Conservation (phyloP, 2,113 vertebrate genomes). For the Vidua chalybeata region DNA sequence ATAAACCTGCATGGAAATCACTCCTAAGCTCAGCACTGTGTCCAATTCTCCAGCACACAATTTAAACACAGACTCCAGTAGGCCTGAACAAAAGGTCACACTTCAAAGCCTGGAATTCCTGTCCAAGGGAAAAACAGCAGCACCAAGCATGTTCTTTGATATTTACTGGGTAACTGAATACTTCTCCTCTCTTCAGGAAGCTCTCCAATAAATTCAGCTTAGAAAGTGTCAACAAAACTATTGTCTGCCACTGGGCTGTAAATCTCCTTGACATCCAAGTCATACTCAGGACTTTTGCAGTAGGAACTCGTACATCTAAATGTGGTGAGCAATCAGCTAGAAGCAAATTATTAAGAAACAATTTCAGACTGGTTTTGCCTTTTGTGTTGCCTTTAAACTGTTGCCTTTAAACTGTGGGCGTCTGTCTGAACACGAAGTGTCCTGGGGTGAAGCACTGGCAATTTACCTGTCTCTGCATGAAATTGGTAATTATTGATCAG, state of each 20-base stretch:
- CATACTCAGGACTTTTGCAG: not conserved
- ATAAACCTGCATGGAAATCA: not conserved
- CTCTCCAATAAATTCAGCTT: not conserved
- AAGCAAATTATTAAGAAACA: conserved; percentile 40
- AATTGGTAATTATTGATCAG: conserved; percentile 63
- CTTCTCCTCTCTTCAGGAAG: not conserved
- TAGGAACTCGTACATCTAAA: not conserved
- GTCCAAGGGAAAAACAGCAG: not conserved
- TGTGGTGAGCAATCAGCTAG: conserved; percentile 4
- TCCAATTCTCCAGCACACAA: not conserved
- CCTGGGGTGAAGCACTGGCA: conserved; percentile 46
- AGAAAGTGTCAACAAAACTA: not conserved
- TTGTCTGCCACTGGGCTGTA: not conserved
- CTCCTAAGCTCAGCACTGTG: not conserved
- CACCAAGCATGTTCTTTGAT: not conserved
- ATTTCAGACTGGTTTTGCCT: conserved; percentile 6
- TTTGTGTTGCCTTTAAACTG: not conserved
- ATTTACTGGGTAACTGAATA: not conserved
- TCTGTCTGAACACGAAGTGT: conserved; percentile 47
- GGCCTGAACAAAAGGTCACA: not conserved
- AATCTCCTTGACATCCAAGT: not conserved
- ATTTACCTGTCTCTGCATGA: conserved; percentile 63
- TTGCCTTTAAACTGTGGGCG: conserved; percentile 35
- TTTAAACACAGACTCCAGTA: not conserved
- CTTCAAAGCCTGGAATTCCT: not conserved